Percentiles rank a stretch among this genome's conserved stretches.
phyloP scores from a whole-genome alignment of 1,140 invertebrate species.

The Drepana arcuata region DNA sequence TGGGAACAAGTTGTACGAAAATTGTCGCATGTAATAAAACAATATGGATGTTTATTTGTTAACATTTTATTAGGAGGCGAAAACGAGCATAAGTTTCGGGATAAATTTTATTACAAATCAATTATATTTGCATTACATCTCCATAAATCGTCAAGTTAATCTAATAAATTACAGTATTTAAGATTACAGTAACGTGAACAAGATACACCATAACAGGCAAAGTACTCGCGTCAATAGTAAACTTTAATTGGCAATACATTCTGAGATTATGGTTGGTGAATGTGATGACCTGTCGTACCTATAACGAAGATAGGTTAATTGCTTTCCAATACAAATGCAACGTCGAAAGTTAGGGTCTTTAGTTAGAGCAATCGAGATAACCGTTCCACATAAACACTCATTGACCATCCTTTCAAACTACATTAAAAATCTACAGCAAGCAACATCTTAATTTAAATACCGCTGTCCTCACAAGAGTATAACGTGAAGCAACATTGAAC shows the following conservation, averaged over 20 bases:
- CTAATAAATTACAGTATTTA: constrained; percentile 66
- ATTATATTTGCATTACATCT: constrained; percentile 60
- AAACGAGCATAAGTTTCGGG: constrained; percentile 67
- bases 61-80: constrained; percentile 72
- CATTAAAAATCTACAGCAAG: too few relatives aligned
- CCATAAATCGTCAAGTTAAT: constrained; percentile 60
- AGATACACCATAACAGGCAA: constrained; percentile 46
- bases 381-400: too few relatives aligned
- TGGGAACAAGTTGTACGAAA: too few relatives aligned
- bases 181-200: constrained; percentile 69
- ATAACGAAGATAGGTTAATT: too few relatives aligned
- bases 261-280: too few relatives aligned
- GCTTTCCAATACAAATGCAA: too few relatives aligned
- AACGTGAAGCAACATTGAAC: constrained; percentile 22
- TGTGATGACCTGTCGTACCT: too few relatives aligned
- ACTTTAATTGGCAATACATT: too few relatives aligned
- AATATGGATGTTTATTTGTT: constrained; percentile 43
- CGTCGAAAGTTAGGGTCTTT: too few relatives aligned
- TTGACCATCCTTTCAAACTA: too few relatives aligned
- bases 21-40: constrained; percentile 11
- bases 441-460: constrained; percentile 5
- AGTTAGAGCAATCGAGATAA: too few relatives aligned
- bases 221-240: constrained; percentile 31
- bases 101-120: constrained; percentile 67
- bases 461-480: constrained; percentile 6